These are phyloP conservation scores for Tenebrosternarchus preto DNA, from an alignment of 2,113 vertebrate species.

Conservation along the genomic window DNA sequence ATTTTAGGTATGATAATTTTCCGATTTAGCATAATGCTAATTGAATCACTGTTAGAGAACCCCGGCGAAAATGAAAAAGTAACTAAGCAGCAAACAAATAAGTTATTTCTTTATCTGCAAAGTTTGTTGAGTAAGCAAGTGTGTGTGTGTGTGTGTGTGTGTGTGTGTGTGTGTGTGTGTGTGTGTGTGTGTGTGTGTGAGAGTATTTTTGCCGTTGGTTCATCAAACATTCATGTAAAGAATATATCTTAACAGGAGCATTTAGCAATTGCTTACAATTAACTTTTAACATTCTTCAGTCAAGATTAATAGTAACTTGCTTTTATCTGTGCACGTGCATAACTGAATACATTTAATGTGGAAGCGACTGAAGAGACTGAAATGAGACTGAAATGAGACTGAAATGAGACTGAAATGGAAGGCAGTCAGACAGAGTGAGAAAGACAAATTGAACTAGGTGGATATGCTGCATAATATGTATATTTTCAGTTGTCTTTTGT, in stretches of 20 bases:
- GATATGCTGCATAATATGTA: too few species aligned
- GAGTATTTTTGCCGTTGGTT: background rate
- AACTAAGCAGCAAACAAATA: background rate
- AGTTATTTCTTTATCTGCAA: background rate
- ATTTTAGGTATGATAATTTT: slow-evolving; percentile 25
- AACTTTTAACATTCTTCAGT: background rate
- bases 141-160: background rate
- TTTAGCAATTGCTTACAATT: background rate
- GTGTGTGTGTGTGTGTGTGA: background rate
- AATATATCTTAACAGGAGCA: slow-evolving; percentile 5
- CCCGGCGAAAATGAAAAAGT: slow-evolving; percentile 22
- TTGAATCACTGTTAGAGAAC: slow-evolving; percentile 38
- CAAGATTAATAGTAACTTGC: background rate
- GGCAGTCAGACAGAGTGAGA: background rate
- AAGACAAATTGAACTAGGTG: background rate
- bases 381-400: too few species aligned
- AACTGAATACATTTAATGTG: slow-evolving; percentile 62
- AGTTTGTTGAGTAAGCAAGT: slow-evolving; percentile 1
- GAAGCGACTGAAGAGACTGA: slow-evolving; percentile 23
- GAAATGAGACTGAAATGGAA: slow-evolving; percentile 39
- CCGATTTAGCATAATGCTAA: slow-evolving; percentile 44
- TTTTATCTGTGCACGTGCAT: slow-evolving; percentile 56
- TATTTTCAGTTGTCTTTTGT: background rate
- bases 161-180: background rate
- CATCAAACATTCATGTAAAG: background rate